Percentiles rank a stretch among this genome's conserved stretches.
phyloP scores from a whole-genome alignment of 2,888 invertebrate genomes.

The Chrysolina haemoptera region DNA sequence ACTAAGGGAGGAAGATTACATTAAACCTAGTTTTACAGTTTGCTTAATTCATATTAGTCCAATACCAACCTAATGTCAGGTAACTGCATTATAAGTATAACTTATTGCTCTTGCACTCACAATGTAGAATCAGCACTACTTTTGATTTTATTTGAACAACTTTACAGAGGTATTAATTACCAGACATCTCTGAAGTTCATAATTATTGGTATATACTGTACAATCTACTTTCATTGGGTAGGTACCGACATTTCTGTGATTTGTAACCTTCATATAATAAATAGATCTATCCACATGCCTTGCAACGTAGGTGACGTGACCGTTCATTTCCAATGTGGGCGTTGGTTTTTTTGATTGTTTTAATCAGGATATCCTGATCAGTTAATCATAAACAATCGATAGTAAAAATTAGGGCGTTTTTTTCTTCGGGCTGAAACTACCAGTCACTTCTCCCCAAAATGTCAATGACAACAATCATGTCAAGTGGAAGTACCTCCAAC shows the following conservation, averaged over 20 bases:
- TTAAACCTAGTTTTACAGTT: too few relatives aligned
- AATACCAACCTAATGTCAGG: too few relatives aligned
- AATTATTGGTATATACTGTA: not conserved
- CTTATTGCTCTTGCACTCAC: too few relatives aligned
- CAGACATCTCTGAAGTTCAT: not conserved
- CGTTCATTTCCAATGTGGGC: not conserved
- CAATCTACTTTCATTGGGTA: conserved; percentile 3
- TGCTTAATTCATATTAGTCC: too few relatives aligned
- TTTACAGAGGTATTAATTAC: not conserved
- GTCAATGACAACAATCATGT: too few relatives aligned
- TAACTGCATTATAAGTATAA: too few relatives aligned
- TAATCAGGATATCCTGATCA: not conserved
- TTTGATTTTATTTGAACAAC: not conserved
- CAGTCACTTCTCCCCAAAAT: not conserved
- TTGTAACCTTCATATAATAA: conserved; percentile 12
- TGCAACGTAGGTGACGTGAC: not conserved
- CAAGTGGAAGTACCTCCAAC: too few relatives aligned
- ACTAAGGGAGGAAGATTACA: too few relatives aligned
- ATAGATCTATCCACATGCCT: not conserved
- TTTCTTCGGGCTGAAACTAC: not conserved
- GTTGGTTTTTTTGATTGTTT: conserved; percentile 5
- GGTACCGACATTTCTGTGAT: not conserved
- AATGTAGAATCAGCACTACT: too few relatives aligned
- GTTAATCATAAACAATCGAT: not conserved
- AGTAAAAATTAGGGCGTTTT: not conserved